These are phyloP conservation scores for Calephelis nemesis DNA, from an alignment of 1,140 invertebrate genomes.

Conservation along the genomic window DNA sequence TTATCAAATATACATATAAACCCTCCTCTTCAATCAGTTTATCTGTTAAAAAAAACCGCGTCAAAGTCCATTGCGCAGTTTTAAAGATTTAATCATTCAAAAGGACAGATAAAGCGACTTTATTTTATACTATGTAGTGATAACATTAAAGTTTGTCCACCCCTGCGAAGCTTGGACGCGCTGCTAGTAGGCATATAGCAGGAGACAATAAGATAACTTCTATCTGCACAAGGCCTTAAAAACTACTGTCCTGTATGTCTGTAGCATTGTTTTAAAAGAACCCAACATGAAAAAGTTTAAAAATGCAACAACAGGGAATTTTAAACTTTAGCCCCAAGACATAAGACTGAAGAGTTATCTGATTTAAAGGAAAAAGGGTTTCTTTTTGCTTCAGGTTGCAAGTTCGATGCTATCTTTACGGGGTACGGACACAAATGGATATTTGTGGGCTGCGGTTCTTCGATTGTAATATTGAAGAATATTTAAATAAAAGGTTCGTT, in stretches of 20 bases:
- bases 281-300: background rate
- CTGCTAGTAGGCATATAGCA: too few relatives aligned
- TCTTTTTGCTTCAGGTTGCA: slow-evolving; percentile 31
- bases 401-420: slow-evolving; percentile 31
- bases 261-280: background rate
- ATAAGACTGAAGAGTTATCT: background rate
- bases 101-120: too few relatives aligned
- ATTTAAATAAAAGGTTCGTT: too few relatives aligned
- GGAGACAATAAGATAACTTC: background rate
- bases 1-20: too few relatives aligned
- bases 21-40: too few relatives aligned
- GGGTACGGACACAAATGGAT: slow-evolving; percentile 44
- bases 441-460: slow-evolving; percentile 39
- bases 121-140: too few relatives aligned
- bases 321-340: background rate
- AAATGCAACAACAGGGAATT: background rate
- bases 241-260: slow-evolving; percentile 10
- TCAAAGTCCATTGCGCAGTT: too few relatives aligned
- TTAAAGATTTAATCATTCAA: too few relatives aligned
- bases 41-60: too few relatives aligned
- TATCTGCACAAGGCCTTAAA: background rate
- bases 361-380: slow-evolving; percentile 24
- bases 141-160: too few relatives aligned
- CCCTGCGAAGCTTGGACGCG: too few relatives aligned
- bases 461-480: slow-evolving; percentile 26